phyloP scores from a whole-genome alignment of 1,140 invertebrate species.

The Brachystomella parvula region DNA sequence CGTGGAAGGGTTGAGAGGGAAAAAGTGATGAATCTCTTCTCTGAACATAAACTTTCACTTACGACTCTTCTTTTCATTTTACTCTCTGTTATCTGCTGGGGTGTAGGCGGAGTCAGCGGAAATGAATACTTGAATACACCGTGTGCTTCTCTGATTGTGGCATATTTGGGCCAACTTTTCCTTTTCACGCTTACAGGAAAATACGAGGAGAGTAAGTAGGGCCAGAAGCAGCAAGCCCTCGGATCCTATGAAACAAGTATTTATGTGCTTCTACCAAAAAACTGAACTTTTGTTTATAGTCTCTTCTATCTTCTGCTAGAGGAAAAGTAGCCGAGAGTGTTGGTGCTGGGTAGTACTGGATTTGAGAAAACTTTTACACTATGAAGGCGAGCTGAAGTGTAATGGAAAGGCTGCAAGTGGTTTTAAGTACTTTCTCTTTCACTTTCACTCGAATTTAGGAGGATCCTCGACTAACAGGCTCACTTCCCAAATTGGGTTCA shows the following conservation, averaged over 20 bases:
- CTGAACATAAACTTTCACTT: background rate
- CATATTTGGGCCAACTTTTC: background rate
- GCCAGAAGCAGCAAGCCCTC: background rate
- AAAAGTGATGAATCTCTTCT: conserved; percentile 3
- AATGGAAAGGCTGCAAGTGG: conserved; percentile 30
- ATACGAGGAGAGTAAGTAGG: no score
- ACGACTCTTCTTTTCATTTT: background rate
- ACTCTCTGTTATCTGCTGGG: background rate
- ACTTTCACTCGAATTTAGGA: background rate
- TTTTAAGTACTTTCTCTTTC: conserved; percentile 34
- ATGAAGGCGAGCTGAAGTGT: conserved; percentile 4
- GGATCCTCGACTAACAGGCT: background rate
- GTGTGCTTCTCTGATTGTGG: conserved; percentile 3
- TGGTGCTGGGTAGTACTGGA: background rate
- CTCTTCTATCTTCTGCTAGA: background rate
- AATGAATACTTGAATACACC: conserved; percentile 6
- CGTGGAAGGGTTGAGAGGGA: background rate
- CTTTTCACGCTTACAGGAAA: no score
- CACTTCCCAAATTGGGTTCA: conserved; percentile 34
- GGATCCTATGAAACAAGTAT: background rate
- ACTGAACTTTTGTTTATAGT: conserved; percentile 13
- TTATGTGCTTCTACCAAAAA: background rate
- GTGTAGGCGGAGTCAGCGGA: background rate
- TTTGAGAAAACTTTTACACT: conserved; percentile 7
- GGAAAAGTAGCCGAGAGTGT: no score